Percentiles rank a stretch among this genome's conserved stretches.
These are phyloP conservation scores for Geococcyx californianus DNA, from an alignment of 2,113 vertebrate species.

Conservation along the genomic window DNA sequence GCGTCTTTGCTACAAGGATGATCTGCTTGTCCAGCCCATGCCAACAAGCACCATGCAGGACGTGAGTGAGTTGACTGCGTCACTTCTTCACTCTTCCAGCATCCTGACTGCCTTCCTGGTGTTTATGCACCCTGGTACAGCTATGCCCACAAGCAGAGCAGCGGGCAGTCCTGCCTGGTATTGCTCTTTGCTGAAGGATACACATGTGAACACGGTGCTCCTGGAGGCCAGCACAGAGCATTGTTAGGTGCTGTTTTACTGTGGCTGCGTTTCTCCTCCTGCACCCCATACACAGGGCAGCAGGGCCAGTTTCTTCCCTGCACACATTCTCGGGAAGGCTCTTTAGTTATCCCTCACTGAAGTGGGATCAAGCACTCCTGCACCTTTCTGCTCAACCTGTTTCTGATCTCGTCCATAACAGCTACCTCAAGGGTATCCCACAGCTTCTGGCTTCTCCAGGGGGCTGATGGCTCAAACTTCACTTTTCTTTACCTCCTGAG, in stretches of 20 bases:
- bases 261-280: background rate
- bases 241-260: background rate
- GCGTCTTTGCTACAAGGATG: background rate
- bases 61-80: background rate
- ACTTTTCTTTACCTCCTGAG: fast-evolving
- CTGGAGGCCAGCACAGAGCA: background rate
- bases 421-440: background rate
- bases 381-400: background rate
- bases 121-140: background rate
- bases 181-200: background rate
- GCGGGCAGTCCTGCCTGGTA: fast-evolving
- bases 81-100: background rate
- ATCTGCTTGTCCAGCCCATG: fast-evolving
- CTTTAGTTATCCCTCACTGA: background rate
- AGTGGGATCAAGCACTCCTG: background rate
- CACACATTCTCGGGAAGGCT: background rate
- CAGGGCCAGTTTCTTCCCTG: background rate
- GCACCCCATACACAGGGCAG: background rate
- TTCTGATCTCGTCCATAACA: background rate
- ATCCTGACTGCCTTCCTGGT: background rate
- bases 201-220: fast-evolving
- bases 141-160: background rate
- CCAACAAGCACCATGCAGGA: background rate
- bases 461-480: background rate
- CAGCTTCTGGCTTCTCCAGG: background rate